phyloP scores from a whole-genome alignment of 2,113 vertebrate species.

The Pholis gunnellus region DNA sequence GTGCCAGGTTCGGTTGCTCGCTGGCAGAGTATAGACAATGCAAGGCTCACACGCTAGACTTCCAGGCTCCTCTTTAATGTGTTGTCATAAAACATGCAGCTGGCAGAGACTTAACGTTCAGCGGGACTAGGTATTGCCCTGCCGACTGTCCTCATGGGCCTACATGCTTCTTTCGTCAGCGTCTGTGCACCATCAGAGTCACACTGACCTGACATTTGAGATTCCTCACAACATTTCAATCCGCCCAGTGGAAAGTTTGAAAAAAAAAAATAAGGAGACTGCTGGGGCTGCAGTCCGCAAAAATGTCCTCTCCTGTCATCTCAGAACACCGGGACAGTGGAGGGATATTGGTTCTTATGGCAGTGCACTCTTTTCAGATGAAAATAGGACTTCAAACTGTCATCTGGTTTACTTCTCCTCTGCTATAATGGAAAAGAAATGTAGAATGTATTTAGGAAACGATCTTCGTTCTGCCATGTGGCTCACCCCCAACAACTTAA shows the following conservation, averaged over 20 bases:
- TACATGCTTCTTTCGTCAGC: slow-evolving; percentile 28
- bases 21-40: slow-evolving; percentile 69
- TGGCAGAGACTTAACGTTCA: slow-evolving; percentile 68
- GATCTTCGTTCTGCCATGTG: slow-evolving; percentile 36
- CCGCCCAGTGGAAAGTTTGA: slow-evolving; percentile 49
- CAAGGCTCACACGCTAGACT: slow-evolving; percentile 72
- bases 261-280: slow-evolving; percentile 22
- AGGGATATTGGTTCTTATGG: slow-evolving; percentile 44
- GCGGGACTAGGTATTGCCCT: slow-evolving; percentile 53
- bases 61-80: slow-evolving; percentile 82
- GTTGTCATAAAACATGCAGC: slow-evolving; percentile 81
- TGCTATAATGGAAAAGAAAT: slow-evolving; percentile 36
- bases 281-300: slow-evolving; percentile 18
- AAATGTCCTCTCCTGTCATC: slow-evolving; percentile 53
- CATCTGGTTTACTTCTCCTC: slow-evolving; percentile 56
- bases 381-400: slow-evolving; percentile 54
- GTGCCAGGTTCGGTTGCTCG: slow-evolving; percentile 68
- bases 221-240: slow-evolving; percentile 46
- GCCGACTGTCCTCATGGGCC: slow-evolving; percentile 52
- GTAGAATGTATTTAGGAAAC: slow-evolving; percentile 32
- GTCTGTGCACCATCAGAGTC: slow-evolving; percentile 58
- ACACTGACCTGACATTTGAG: slow-evolving; percentile 61
- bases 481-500: slow-evolving; percentile 48
- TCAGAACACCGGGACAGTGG: slow-evolving; percentile 31
- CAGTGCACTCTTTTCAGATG: slow-evolving; percentile 40